Evolutionary conservation across 2,797 vertebrate species (phyloP).

Genomic region (Gallinago solitaria): DNA sequence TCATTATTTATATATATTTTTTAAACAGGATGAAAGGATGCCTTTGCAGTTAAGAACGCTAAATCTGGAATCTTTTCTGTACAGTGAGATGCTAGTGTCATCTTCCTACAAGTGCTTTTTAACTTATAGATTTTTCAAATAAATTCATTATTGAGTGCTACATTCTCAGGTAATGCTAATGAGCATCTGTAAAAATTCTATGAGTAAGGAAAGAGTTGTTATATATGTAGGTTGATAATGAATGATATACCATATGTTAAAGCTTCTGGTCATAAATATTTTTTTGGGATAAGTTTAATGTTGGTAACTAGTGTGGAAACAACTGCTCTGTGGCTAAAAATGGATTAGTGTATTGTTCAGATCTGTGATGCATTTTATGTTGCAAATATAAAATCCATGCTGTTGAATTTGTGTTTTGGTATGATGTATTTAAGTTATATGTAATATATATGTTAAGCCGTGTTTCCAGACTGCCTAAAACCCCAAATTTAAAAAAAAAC

Average conservation of each 20-base stretch:
- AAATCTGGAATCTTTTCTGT: background rate
- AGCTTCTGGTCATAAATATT: background rate
- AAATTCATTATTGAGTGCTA: background rate
- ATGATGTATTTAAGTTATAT: too few relatives aligned
- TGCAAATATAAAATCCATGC: background rate
- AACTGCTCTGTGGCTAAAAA: background rate
- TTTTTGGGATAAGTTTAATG: background rate
- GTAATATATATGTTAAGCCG: background rate
- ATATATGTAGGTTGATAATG: background rate
- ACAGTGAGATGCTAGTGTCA: background rate
- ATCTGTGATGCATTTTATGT: background rate
- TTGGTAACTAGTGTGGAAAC: background rate
- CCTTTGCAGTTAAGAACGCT: background rate
- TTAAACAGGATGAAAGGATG: background rate
- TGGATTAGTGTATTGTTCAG: background rate
- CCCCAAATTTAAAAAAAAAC: background rate
- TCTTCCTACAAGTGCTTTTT: background rate
- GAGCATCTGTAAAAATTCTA: background rate
- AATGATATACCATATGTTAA: background rate
- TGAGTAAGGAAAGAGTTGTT: background rate
- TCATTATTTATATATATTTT: background rate
- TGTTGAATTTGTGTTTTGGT: background rate
- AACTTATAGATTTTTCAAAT: background rate
- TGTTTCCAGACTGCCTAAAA: background rate
- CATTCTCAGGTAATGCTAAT: background rate